Conservation (phyloP, 2,113 vertebrate species). For the Mola mola region DNA sequence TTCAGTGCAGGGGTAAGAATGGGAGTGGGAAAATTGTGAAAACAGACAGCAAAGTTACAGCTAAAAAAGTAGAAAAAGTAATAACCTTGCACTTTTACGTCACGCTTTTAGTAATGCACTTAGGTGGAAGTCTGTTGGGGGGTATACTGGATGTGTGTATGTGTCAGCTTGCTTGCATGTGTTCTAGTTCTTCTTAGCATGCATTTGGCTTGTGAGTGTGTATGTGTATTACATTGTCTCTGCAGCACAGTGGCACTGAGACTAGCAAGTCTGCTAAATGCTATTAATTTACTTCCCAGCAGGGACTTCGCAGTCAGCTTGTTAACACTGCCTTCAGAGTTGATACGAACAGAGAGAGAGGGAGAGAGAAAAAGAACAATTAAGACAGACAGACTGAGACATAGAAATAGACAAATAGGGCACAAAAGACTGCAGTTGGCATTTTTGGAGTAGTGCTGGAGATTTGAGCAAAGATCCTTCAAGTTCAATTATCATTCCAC, state of each 20-base stretch:
- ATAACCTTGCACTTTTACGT: no score
- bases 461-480: not conserved
- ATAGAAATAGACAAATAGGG: not conserved
- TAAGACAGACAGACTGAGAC: not conserved
- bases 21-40: no score
- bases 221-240: not conserved
- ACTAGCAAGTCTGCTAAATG: constrained; percentile 20
- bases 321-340: constrained; percentile 7
- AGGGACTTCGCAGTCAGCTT: constrained; percentile 9
- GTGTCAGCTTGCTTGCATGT: not conserved
- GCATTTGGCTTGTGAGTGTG: not conserved
- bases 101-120: no score
- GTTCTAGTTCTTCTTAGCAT: not conserved
- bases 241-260: constrained; percentile 6
- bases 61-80: no score
- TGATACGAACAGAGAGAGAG: not conserved
- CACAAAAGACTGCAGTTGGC: not conserved
- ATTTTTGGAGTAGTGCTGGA: not conserved
- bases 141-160: not conserved
- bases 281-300: constrained; percentile 33
- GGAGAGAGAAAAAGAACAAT: no score
- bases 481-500: no score
- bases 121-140: no score
- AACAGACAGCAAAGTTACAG: no score
- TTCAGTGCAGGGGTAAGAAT: no score